Evolutionary conservation across 37 sponge, comb jelly and placozoan species (phyloP).

Genomic region (Beroe forskalii): DNA sequence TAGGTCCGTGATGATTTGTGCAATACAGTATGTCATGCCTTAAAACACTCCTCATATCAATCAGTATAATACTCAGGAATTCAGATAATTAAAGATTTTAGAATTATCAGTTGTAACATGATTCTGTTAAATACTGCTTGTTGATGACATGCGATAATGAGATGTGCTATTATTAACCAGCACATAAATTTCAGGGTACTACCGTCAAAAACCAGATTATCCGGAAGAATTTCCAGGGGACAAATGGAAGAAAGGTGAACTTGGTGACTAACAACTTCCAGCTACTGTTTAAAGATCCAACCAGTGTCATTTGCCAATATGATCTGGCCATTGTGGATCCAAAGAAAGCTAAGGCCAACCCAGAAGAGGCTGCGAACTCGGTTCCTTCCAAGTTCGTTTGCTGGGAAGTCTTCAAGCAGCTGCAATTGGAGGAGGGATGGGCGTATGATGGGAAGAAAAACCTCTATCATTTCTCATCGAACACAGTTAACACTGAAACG

Average conservation of each 20-base stretch:
- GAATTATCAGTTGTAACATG: too few relatives aligned
- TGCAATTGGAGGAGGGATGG: background rate
- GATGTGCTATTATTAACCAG: too few relatives aligned
- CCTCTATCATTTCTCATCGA: background rate
- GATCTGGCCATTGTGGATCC: conserved; percentile 10
- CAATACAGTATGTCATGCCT: too few relatives aligned
- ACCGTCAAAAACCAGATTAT: background rate
- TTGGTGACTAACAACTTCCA: conserved; percentile 9
- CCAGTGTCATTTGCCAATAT: background rate
- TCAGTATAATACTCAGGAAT: too few relatives aligned
- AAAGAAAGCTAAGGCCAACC: background rate
- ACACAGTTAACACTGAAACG: background rate
- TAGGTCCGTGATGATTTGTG: too few relatives aligned
- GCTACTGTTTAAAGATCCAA: background rate
- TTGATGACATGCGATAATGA: too few relatives aligned
- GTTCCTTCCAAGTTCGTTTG: conserved; percentile 1
- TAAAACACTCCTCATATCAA: too few relatives aligned
- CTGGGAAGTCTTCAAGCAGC: conserved; percentile 6
- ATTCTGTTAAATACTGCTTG: too few relatives aligned
- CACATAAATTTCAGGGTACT: too few relatives aligned
- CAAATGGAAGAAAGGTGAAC: background rate
- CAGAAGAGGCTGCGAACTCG: background rate
- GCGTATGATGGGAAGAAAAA: conserved; percentile 44
- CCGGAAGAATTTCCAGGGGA: background rate
- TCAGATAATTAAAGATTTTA: too few relatives aligned